phyloP scores from a whole-genome alignment of 2,113 vertebrate species.

The Sturnus vulgaris region DNA sequence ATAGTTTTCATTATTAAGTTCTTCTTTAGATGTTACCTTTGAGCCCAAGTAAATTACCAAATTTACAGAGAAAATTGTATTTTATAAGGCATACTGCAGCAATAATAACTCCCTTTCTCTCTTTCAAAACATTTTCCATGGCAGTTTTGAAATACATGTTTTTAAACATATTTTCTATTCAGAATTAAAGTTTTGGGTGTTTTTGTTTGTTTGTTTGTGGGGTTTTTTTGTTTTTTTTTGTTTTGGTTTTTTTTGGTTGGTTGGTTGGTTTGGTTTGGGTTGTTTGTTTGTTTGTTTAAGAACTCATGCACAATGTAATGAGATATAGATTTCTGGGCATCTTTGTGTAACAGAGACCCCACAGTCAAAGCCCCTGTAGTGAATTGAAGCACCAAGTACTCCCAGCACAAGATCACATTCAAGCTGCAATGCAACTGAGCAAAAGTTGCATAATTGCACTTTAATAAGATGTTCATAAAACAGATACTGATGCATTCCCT shows the following conservation, averaged over 20 bases:
- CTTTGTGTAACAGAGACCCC: background rate
- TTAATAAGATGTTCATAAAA: background rate
- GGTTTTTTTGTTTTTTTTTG: too few species aligned
- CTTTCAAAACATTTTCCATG: background rate
- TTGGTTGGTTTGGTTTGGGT: background rate
- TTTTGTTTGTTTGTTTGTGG: too few species aligned
- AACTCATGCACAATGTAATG: background rate
- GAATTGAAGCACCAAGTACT: background rate
- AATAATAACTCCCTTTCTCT: background rate
- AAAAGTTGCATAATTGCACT: slow-evolving; percentile 1
- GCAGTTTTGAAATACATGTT: background rate
- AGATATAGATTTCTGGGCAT: background rate
- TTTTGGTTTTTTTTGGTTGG: too few species aligned
- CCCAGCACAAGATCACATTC: background rate
- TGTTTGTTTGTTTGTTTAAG: background rate
- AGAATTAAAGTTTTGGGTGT: background rate
- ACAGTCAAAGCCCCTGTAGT: background rate
- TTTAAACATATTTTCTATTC: background rate
- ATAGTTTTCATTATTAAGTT: background rate
- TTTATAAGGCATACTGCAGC: background rate
- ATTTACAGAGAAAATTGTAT: background rate
- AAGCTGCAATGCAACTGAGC: background rate
- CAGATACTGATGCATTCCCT: background rate
- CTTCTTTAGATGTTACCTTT: background rate
- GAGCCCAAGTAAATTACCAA: background rate